Percentiles rank a stretch among this genome's conserved stretches.
phyloP scores from a whole-genome alignment of 2,113 vertebrate genomes.

The Tupaia tana region DNA sequence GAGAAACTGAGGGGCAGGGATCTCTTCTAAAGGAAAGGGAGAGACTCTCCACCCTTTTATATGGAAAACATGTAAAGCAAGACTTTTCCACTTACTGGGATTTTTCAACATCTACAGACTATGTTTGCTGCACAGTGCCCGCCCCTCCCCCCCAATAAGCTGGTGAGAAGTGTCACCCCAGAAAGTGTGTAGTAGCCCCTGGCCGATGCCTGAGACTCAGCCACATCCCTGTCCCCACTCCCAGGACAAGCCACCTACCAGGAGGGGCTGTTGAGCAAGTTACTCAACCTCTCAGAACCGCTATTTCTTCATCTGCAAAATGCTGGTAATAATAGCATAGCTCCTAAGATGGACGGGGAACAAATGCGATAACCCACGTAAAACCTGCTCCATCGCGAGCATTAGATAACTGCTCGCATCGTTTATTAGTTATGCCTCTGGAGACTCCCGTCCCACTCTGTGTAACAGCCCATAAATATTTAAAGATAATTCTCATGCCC shows the following conservation, averaged over 20 bases:
- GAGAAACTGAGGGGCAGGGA: background rate
- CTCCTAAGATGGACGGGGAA: background rate
- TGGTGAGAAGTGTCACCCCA: background rate
- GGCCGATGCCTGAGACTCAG: background rate
- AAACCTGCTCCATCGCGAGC: background rate
- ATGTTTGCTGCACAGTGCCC: background rate
- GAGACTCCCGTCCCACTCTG: background rate
- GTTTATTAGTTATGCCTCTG: background rate
- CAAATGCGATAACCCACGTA: background rate
- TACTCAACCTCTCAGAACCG: background rate
- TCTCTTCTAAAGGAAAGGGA: background rate
- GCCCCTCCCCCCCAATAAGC: accelerated
- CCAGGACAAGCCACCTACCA: background rate
- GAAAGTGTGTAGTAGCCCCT: accelerated
- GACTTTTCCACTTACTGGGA: background rate
- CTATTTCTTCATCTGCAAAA: background rate
- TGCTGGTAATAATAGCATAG: background rate
- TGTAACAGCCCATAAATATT: background rate
- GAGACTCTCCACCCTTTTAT: background rate
- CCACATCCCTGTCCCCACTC: background rate
- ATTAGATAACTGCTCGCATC: background rate
- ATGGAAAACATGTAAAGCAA: background rate
- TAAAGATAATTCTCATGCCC: background rate
- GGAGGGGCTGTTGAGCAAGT: background rate
- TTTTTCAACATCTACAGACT: background rate